These are phyloP conservation scores for Aspidoscelis tigris DNA, from an alignment of 2,113 vertebrate genomes.

Conservation along the genomic window DNA sequence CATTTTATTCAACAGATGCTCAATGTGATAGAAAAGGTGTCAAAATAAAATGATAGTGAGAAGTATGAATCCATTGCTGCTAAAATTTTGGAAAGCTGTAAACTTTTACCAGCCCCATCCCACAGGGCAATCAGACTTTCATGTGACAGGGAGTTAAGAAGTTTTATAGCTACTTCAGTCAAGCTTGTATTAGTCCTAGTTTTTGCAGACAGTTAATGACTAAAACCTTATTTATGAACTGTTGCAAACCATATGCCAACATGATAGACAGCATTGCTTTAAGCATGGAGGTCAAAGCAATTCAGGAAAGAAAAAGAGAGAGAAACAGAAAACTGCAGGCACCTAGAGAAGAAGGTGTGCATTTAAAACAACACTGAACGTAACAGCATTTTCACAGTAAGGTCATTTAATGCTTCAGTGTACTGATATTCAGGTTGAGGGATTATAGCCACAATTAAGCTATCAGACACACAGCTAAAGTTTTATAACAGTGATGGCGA, in stretches of 20 bases:
- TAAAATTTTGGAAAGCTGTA: slow-evolving; percentile 52
- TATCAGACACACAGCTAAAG: no score
- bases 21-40: slow-evolving; percentile 64
- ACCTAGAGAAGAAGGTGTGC: neutral
- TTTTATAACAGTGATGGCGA: no score
- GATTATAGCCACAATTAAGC: no score
- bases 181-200: slow-evolving; percentile 4
- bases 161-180: slow-evolving; percentile 36
- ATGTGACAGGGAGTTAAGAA: slow-evolving; percentile 34
- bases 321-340: neutral
- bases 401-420: neutral
- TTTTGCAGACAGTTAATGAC: slow-evolving; percentile 34
- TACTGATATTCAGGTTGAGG: neutral
- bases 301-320: neutral
- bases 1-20: slow-evolving; percentile 55
- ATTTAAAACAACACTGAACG: slow-evolving; percentile 7
- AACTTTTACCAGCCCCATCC: slow-evolving; percentile 41
- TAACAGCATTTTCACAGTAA: neutral
- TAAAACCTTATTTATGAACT: slow-evolving; percentile 54
- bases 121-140: slow-evolving; percentile 40
- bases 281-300: neutral
- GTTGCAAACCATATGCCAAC: slow-evolving; percentile 42
- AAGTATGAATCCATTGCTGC: slow-evolving; percentile 59
- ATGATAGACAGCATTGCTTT: slow-evolving; percentile 34
- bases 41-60: slow-evolving; percentile 65